Percentiles rank a stretch among this genome's conserved stretches.
Evolutionary conservation across 2,888 invertebrate genomes (phyloP).

Genomic region (Epicampocera succincta): DNA sequence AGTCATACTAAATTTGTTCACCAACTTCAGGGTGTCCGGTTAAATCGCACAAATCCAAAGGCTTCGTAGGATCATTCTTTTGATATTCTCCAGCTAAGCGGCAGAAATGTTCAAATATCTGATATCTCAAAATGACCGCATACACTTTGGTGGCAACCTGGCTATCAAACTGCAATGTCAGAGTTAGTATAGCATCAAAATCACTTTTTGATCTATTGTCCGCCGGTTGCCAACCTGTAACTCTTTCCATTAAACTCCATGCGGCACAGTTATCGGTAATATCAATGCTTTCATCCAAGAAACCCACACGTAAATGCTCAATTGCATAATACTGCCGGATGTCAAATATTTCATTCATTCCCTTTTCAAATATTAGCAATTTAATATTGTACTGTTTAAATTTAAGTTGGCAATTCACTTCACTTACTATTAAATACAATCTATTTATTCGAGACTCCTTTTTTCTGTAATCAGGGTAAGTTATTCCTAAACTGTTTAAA

Average conservation of each 20-base stretch:
- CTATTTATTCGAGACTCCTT: conserved; percentile 85
- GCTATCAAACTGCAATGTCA: conserved; percentile 87
- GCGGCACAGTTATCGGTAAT: conserved; percentile 85
- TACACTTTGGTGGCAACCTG: conserved; percentile 89
- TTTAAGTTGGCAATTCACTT: neutral
- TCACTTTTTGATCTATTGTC: conserved; percentile 84
- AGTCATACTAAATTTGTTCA: conserved; percentile 48
- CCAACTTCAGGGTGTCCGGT: conserved; percentile 76
- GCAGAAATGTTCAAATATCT: conserved; percentile 88
- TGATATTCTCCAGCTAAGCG: conserved; percentile 89
- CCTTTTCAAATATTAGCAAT: conserved; percentile 78
- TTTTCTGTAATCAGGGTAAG: conserved; percentile 83
- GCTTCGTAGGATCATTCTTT: conserved; percentile 84
- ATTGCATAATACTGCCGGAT: conserved; percentile 85
- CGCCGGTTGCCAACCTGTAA: conserved; percentile 86
- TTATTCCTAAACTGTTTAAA: conserved; percentile 84
- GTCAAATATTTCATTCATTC: conserved; percentile 86
- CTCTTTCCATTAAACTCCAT: conserved; percentile 84
- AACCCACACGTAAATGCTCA: conserved; percentile 86
- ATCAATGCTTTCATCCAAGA: conserved; percentile 84
- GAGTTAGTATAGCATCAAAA: conserved; percentile 89
- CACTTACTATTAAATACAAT: conserved; percentile 79
- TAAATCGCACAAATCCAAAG: conserved; percentile 92
- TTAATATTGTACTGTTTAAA: neutral
- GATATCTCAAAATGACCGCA: conserved; percentile 89